Percentiles rank a stretch among this genome's conserved stretches.
phyloP scores from a whole-genome alignment of 2,797 vertebrate species.

The Anabas testudineus region DNA sequence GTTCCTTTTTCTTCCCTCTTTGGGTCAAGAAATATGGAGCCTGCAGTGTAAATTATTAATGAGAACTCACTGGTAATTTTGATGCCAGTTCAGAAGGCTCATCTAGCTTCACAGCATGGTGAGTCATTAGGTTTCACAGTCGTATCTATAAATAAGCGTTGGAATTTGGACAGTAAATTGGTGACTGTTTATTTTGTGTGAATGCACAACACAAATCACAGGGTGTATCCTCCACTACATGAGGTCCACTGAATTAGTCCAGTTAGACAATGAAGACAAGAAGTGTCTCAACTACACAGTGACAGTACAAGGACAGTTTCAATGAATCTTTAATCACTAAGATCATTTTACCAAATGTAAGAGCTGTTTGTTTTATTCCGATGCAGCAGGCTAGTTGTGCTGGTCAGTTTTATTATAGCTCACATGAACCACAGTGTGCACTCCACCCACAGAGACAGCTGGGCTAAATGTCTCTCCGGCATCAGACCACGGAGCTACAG shows the following conservation, averaged over 20 bases:
- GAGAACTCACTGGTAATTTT: slow-evolving; percentile 15
- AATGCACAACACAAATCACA: background rate
- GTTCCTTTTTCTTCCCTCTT: slow-evolving; percentile 24
- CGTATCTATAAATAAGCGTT: slow-evolving; percentile 7
- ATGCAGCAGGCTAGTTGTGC: background rate
- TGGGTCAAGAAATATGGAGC: slow-evolving; percentile 39
- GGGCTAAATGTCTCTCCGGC: background rate
- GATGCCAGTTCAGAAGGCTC: slow-evolving; percentile 33
- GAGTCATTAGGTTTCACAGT: slow-evolving; percentile 30
- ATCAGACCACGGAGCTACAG: slow-evolving; percentile 29
- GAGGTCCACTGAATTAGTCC: background rate
- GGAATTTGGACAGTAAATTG: background rate
- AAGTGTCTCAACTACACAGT: too few species aligned
- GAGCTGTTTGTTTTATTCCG: background rate
- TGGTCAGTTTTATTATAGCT: slow-evolving; percentile 36
- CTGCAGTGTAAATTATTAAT: slow-evolving; percentile 61
- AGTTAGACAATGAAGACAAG: background rate
- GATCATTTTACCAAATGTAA: background rate
- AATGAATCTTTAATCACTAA: background rate
- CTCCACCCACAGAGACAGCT: slow-evolving; percentile 29
- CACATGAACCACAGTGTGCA: slow-evolving; percentile 8
- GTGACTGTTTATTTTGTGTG: background rate
- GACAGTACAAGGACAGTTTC: background rate
- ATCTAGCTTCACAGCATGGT: slow-evolving; percentile 29
- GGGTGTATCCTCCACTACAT: background rate